Evolutionary conservation across 2,888 invertebrate genomes (phyloP).

Genomic region (Sminthurides aquaticus): DNA sequence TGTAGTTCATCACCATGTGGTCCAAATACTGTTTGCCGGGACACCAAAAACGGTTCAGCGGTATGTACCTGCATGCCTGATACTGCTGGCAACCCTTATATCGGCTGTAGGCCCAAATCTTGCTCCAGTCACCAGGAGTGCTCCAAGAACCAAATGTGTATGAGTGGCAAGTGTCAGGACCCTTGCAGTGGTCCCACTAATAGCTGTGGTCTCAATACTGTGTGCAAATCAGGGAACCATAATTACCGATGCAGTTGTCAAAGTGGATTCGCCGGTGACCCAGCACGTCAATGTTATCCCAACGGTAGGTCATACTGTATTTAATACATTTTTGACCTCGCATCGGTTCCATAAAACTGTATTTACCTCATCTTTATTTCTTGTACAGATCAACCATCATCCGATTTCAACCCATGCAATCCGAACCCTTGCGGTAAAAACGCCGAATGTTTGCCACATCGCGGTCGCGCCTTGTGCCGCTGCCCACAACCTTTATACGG

Average conservation of each 20-base stretch:
- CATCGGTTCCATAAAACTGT: too few species aligned
- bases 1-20: slow-evolving; percentile 26
- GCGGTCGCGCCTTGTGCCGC: slow-evolving; percentile 29
- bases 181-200: background rate
- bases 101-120: slow-evolving; percentile 1
- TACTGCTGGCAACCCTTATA: slow-evolving; percentile 15
- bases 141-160: slow-evolving; percentile 9
- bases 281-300: slow-evolving; percentile 9
- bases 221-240: slow-evolving; percentile 10
- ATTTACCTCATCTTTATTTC: too few species aligned
- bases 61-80: slow-evolving; percentile 14
- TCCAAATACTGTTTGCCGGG: slow-evolving; percentile 28
- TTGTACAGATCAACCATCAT: background rate
- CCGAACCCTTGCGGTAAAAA: slow-evolving; percentile 15
- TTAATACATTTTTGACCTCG: too few species aligned
- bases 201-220: slow-evolving; percentile 9
- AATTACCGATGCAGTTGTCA: slow-evolving; percentile 4
- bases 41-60: slow-evolving; percentile 12
- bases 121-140: slow-evolving; percentile 14
- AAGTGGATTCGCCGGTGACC: slow-evolving; percentile 3
- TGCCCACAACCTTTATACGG: slow-evolving; percentile 34
- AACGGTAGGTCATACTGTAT: background rate
- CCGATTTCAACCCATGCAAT: slow-evolving; percentile 5
- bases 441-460: slow-evolving; percentile 13
- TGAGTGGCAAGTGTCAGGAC: slow-evolving; percentile 10